These are phyloP conservation scores for Euwallacea fornicatus DNA, from an alignment of 1,140 invertebrate species.

Conservation along the genomic window DNA sequence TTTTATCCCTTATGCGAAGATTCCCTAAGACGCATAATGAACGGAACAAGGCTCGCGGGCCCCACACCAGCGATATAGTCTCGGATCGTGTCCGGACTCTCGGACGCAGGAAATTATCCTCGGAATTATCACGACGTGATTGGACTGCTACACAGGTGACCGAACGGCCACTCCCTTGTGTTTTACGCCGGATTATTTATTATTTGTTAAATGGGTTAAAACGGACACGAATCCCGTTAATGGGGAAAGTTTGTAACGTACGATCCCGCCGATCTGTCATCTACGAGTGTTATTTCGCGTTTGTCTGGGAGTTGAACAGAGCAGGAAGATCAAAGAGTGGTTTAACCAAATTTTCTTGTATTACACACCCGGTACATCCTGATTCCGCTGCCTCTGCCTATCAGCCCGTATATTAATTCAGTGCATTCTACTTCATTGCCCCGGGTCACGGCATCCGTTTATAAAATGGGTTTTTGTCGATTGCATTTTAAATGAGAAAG, in stretches of 20 bases:
- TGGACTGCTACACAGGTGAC: constrained; percentile 38
- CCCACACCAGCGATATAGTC: constrained; percentile 30
- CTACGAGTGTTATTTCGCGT: too few relatives aligned
- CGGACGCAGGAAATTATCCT: constrained; percentile 39
- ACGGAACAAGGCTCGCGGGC: constrained; percentile 26
- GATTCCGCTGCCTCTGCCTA: constrained; percentile 5
- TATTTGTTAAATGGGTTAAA: constrained; percentile 36
- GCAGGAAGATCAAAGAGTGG: too few relatives aligned
- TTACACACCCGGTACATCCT: too few relatives aligned
- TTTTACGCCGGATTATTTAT: constrained; percentile 33
- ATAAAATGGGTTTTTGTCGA: constrained; percentile 35
- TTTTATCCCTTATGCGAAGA: constrained; percentile 9
- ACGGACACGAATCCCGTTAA: constrained; percentile 25
- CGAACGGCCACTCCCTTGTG: constrained; percentile 34
- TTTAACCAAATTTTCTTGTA: too few relatives aligned
- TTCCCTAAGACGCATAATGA: constrained; percentile 34
- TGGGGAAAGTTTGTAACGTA: constrained; percentile 23
- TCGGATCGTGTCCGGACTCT: constrained; percentile 33
- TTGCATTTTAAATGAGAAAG: constrained; percentile 36
- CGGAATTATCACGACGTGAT: constrained; percentile 39
- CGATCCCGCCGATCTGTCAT: too few relatives aligned
- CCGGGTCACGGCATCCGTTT: constrained; percentile 38
- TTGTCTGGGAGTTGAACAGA: too few relatives aligned
- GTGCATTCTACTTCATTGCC: constrained; percentile 38
- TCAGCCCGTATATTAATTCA: constrained; percentile 35